phyloP scores from a whole-genome alignment of 2,888 invertebrate genomes.

The Junonia oenone region DNA sequence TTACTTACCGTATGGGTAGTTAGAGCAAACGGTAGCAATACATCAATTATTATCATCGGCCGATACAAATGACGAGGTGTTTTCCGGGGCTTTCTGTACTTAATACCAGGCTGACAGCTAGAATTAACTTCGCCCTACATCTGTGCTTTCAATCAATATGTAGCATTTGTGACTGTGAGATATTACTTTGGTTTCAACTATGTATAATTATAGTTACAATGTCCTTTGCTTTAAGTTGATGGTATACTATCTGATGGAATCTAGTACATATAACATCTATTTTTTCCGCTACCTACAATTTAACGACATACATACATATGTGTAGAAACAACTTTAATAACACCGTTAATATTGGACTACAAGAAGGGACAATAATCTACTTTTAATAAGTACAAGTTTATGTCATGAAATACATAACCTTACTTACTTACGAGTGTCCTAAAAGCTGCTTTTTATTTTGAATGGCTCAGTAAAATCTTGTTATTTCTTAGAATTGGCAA shows the following conservation, averaged over 20 bases:
- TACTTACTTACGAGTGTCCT: background rate
- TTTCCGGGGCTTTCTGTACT: slow-evolving; percentile 23
- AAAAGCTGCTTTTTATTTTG: background rate
- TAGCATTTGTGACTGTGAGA: background rate
- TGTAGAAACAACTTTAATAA: no score
- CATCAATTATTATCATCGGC: slow-evolving; percentile 25
- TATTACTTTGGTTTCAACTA: background rate
- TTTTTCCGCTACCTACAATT: no score
- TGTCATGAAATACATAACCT: no score
- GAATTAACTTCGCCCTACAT: slow-evolving; percentile 21
- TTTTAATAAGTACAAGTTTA: no score
- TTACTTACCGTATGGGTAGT: slow-evolving; percentile 17
- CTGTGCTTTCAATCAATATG: slow-evolving; percentile 4
- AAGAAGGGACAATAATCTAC: no score
- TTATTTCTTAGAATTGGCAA: slow-evolving; percentile 6
- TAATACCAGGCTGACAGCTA: slow-evolving; percentile 22
- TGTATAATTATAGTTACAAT: background rate
- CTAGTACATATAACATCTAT: no score
- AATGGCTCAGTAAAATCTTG: slow-evolving; percentile 7
- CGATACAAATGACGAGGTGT: slow-evolving; percentile 15
- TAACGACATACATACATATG: no score
- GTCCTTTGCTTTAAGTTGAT: background rate
- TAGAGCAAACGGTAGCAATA: slow-evolving; percentile 26
- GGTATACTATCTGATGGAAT: no score
- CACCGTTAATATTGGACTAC: no score